phyloP scores from a whole-genome alignment of 1,140 invertebrate genomes.

The Nylanderia fulva region DNA sequence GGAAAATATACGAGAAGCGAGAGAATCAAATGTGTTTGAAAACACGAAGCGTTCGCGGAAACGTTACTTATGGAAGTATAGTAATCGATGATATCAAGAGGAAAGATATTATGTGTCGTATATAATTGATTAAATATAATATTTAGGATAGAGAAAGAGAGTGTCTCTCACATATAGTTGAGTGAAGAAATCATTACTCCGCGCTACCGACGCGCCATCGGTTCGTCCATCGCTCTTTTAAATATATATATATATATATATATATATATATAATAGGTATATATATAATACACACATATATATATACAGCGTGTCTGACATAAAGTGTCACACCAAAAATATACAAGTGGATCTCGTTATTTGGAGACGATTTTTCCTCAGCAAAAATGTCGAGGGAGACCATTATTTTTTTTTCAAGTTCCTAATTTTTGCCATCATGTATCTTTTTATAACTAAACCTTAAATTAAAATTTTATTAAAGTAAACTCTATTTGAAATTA shows the following conservation, averaged over 20 bases:
- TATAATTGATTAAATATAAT: conserved; percentile 1
- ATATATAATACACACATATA: too few species aligned
- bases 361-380: too few species aligned
- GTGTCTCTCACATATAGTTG: background rate
- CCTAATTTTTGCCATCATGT: too few species aligned
- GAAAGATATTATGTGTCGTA: conserved; percentile 5
- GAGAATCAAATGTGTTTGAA: background rate
- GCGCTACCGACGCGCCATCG: conserved; percentile 46
- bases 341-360: too few species aligned
- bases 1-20: background rate
- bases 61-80: background rate
- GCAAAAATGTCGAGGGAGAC: too few species aligned
- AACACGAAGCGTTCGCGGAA: background rate
- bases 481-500: too few species aligned
- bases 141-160: background rate
- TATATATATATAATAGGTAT: conserved; percentile 33
- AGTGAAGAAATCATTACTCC: background rate
- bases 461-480: too few species aligned
- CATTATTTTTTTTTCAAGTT: too few species aligned
- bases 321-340: too few species aligned
- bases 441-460: too few species aligned
- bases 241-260: conserved; percentile 44
- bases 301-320: too few species aligned
- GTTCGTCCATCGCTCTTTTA: conserved; percentile 44
- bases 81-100: background rate